These are phyloP conservation scores for Acleris laterana DNA, from an alignment of 2,888 invertebrate species.

Conservation along the genomic window DNA sequence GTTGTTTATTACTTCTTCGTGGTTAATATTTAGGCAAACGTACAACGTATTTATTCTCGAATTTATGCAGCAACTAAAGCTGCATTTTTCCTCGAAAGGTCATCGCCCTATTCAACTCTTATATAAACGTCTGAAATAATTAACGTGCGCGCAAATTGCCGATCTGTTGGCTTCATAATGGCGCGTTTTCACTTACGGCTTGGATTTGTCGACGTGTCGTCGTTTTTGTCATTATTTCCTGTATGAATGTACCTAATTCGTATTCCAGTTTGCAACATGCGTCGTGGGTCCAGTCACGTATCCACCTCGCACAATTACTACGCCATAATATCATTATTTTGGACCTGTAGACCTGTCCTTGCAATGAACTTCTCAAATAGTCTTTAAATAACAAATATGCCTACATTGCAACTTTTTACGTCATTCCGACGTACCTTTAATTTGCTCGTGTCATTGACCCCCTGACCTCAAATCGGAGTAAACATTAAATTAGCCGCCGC, in stretches of 20 bases:
- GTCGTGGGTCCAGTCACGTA: constrained; percentile 19
- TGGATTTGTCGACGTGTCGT: constrained; percentile 12
- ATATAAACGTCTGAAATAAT: constrained; percentile 21
- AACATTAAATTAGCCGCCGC: constrained; percentile 25
- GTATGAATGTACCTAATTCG: constrained; percentile 12
- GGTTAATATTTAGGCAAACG: not conserved
- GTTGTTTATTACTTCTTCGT: constrained; percentile 1
- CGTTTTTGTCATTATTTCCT: constrained; percentile 28
- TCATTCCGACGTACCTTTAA: constrained; percentile 5
- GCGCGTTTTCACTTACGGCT: constrained; percentile 6
- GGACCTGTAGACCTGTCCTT: no score
- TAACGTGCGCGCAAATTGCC: constrained; percentile 5
- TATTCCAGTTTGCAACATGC: constrained; percentile 22
- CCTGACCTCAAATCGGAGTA: constrained; percentile 29
- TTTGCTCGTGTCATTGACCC: constrained; percentile 32
- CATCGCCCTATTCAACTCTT: constrained; percentile 17
- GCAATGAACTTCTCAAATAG: no score
- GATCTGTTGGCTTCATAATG: not conserved
- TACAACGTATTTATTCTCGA: not conserved
- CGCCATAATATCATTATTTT: no score
- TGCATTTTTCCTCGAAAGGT: constrained; percentile 24
- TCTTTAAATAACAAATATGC: not conserved
- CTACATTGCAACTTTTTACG: not conserved
- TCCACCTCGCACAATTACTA: not conserved
- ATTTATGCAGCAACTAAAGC: not conserved